phyloP scores from a whole-genome alignment of 2,797 vertebrate species.

The Propithecus deckenii region DNA sequence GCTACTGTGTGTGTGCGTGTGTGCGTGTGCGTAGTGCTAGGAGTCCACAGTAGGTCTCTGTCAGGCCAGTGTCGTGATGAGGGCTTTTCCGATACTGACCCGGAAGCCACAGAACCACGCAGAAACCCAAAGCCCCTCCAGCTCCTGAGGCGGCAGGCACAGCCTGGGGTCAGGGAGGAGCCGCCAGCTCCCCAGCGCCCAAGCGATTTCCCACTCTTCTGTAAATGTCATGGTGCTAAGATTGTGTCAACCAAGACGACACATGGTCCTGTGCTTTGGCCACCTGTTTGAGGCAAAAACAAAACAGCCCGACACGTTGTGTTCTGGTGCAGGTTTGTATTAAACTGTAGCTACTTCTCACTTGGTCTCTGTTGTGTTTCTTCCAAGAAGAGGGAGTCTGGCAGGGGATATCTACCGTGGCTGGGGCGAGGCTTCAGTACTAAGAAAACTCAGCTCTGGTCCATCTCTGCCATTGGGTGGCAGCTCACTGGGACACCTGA shows the following conservation, averaged over 20 bases:
- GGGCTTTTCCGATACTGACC: conserved; percentile 56
- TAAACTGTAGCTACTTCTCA: conserved; percentile 82
- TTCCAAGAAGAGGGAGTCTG: conserved; percentile 59
- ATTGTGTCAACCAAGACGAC: conserved; percentile 63
- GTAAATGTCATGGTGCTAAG: conserved; percentile 81
- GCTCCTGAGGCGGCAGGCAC: conserved; percentile 57
- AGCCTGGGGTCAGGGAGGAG: conserved; percentile 45
- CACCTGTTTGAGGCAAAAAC: conserved; percentile 67
- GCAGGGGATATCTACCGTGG: neutral
- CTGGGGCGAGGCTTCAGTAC: neutral
- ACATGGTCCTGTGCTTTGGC: conserved; percentile 71
- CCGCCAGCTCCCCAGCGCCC: conserved; percentile 45
- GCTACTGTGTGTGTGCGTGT: conserved; percentile 45
- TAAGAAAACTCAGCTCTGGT: neutral
- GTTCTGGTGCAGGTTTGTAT: conserved; percentile 81
- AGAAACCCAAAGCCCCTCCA: conserved; percentile 14
- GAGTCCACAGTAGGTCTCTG: conserved; percentile 64
- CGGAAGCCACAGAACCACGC: conserved; percentile 59
- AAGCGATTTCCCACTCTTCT: conserved; percentile 60
- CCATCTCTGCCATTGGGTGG: neutral
- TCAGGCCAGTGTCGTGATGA: conserved; percentile 56
- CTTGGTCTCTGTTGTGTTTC: conserved; percentile 73
- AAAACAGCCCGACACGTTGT: conserved; percentile 67
- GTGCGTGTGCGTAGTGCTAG: conserved; percentile 71
- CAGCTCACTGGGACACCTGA: neutral